These are phyloP conservation scores for human (Homo sapiens) DNA, from an alignment of 2,113 vertebrate genomes.

Conservation along the genomic window DNA sequence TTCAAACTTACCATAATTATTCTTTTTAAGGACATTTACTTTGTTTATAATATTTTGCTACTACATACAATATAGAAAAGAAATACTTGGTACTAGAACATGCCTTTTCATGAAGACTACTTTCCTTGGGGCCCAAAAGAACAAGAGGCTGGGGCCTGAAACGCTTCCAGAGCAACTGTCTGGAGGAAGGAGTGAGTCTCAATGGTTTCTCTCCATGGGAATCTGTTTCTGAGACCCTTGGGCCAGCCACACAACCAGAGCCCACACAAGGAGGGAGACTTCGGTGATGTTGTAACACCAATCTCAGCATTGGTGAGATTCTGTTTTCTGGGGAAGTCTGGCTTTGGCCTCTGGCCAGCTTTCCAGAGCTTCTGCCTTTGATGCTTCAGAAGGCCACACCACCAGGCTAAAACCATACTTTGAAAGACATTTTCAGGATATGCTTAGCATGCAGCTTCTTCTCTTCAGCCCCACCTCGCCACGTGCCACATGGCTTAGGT, in stretches of 20 bases:
- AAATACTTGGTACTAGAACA: not conserved
- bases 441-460: not conserved
- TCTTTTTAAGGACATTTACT: not conserved
- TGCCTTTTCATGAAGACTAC: not conserved
- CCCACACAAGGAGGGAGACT: not conserved
- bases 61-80: not conserved
- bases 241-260: not conserved
- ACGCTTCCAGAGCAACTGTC: not conserved
- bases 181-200: not conserved
- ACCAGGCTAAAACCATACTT: not conserved
- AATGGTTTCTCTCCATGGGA: not conserved
- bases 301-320: not conserved
- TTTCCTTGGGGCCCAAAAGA: not conserved
- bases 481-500: not conserved
- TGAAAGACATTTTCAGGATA: not conserved
- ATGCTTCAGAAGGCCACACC: not conserved
- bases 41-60: not conserved
- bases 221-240: not conserved
- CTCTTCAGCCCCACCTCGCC: not conserved
- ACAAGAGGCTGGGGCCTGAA: not conserved
- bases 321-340: not conserved
- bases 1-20: not conserved
- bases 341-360: not conserved
- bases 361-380: not conserved
- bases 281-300: not conserved